Evolutionary conservation across 2,888 invertebrate species (phyloP), one percentile per base, ranked within the genome.

Genomic region (Lymantria dispar): DNA sequence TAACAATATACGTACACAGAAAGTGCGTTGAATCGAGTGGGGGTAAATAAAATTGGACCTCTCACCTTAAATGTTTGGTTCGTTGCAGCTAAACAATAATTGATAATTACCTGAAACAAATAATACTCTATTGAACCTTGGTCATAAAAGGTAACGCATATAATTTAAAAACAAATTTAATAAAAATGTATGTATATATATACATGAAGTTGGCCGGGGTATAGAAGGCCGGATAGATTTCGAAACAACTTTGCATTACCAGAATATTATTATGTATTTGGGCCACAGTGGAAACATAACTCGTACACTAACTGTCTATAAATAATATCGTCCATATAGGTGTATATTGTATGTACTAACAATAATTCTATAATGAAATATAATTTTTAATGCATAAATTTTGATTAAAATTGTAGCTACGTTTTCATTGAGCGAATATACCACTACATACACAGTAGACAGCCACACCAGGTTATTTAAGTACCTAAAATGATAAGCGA

Each of bases 71-170:
- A 74, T 70, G 68, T 61, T 63, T 52, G 45, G 63, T 72, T 72
- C 60, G 70, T 70, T 75, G 73, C 62, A 64, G 59, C 48, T 57
- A 43, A 61, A 55, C 53, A 60, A 61, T 64, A 59, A 62, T 63
- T 59, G 53, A 63, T 57, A 66, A 65, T 78, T 85, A 89, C 89
- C 89, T 89, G 90, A 72, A 89, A 89, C 87, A 85, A 86, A 70
- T 10, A 59, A 61, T 41, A 48, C 43, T 58, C 56, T 56, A 55
- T 49, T 55, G 48, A 63, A 57, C 68, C 64, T 66, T 68, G 69
- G 49, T 48, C 54, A 60, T 58, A 60, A 56, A 63, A 59, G 45
- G 53, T 49, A 37, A 62, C 29, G 11, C 13, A 54, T 55, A 53
- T 50, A 55, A 59, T 64, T 61, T 58, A 59, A 54, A 64, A 66